Evolutionary conservation across 2,113 vertebrate species (phyloP), one percentile per base, ranked within the genome.

Genomic region (Heterotis niloticus): DNA sequence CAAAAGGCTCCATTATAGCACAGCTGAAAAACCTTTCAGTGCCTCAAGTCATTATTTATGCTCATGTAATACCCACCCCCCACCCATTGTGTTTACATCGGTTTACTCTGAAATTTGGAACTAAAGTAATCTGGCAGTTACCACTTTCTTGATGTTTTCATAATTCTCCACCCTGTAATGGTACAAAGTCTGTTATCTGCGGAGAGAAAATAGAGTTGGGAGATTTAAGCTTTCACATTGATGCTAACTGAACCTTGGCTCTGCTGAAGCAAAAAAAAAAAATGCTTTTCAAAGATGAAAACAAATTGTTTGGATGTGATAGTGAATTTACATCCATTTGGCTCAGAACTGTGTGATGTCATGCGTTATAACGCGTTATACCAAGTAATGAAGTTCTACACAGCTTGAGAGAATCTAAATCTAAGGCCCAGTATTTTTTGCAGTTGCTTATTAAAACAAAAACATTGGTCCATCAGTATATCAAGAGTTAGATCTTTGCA

Each of bases 91-190:
- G 64, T 14, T 3, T 10, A 56, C 64, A 54, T 18, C 26, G 26
- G 1, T 52, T 76, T 26, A 62, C 60, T 24, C 57, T 65, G n/a
- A 77, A 44, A 68, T 77, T 76, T 64, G 75, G 28, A 66, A 76
- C 51, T 54, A 56, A 73, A 56, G 44, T 23, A 67, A 54, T 68
- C 68, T 78, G 26, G 26, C 66, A 78, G 56, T 56, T 20, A 54
- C 11, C 29, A 14, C 52, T 23, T 12, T 4, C 34, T 20, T 26
- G 65, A 28, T 20, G 7, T 13, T 62, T 64, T 18, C 14, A 11
- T 60, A 62, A 60, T 29, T 28, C 9, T 60, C 54, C 44, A 29
- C n/a, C 66, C 66, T 69, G 24, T 29, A 78, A 17, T 71, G 67
- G 44, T 56, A 51, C 52, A 17, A 17, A 34, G 28, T 57, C 24